Conservation (phyloP, 2,888 invertebrate species). For the Melinaea menophilus region DNA sequence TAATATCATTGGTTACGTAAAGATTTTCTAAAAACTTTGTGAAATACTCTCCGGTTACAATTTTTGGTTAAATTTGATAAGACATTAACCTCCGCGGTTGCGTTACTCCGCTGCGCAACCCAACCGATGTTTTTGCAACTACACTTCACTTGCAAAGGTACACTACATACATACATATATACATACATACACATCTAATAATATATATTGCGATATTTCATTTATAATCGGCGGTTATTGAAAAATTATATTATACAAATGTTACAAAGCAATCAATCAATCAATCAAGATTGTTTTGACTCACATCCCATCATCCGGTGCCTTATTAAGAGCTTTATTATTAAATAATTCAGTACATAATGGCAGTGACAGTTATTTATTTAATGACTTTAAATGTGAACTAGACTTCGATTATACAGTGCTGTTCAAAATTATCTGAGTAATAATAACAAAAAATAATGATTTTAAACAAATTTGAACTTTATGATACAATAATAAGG, state of each 20-base stretch:
- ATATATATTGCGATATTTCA: not conserved
- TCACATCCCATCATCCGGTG: too few relatives aligned
- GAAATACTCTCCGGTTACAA: conserved; percentile 14
- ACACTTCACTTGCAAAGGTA: conserved; percentile 1
- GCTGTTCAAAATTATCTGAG: too few relatives aligned
- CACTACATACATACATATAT: not conserved
- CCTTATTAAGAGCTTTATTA: too few relatives aligned
- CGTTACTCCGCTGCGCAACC: not conserved
- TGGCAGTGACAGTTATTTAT: too few relatives aligned
- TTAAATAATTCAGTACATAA: too few relatives aligned
- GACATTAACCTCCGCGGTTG: conserved; percentile 1
- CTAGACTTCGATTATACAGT: too few relatives aligned
- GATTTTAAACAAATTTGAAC: conserved; percentile 6
- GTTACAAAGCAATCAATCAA: too few relatives aligned
- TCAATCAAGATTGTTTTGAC: too few relatives aligned
- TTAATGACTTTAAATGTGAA: too few relatives aligned
- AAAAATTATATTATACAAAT: too few relatives aligned
- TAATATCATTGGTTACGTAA: too few relatives aligned
- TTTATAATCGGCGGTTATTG: not conserved
- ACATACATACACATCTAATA: not conserved
- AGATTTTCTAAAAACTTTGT: not conserved
- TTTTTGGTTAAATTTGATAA: conserved; percentile 10
- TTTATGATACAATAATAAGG: not conserved
- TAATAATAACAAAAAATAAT: not conserved
- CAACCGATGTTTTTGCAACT: not conserved